Evolutionary conservation across 2,888 invertebrate species (phyloP).

Genomic region (Rotaria macrura): DNA sequence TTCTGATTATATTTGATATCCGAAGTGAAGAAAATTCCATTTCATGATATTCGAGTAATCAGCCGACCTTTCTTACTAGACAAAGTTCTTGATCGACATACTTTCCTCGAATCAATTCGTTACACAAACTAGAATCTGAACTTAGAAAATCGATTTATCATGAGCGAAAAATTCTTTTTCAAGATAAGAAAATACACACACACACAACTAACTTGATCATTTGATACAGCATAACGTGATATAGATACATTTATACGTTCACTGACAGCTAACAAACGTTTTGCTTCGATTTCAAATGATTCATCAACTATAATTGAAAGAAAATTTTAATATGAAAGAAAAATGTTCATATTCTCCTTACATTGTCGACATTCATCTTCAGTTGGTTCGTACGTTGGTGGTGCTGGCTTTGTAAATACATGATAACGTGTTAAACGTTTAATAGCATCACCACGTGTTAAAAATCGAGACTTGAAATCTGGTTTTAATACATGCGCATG

Average conservation of each 20-base stretch:
- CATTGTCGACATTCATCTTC: conserved; percentile 11
- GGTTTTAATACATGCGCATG: conserved; percentile 65
- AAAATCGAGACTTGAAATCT: conserved; percentile 63
- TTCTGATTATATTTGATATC: too few relatives aligned
- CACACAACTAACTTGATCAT: neutral
- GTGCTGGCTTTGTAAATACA: conserved; percentile 52
- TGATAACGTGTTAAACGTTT: conserved; percentile 67
- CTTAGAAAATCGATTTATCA: too few relatives aligned
- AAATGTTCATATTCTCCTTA: neutral
- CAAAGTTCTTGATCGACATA: too few relatives aligned
- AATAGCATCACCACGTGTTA: conserved; percentile 59
- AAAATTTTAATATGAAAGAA: neutral
- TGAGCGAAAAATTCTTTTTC: too few relatives aligned
- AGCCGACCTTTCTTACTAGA: too few relatives aligned
- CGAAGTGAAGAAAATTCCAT: too few relatives aligned
- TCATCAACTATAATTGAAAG: neutral
- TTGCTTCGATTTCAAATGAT: neutral
- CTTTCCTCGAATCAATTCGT: too few relatives aligned
- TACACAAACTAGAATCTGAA: too few relatives aligned
- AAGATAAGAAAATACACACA: neutral
- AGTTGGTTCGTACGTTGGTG: neutral
- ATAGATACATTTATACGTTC: neutral
- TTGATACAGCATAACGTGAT: neutral
- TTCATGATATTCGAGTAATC: too few relatives aligned
- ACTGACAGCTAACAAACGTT: neutral